Base-by-base conservation (phyloP, 2,888 invertebrate genomes). In the Leptopilina myrica region DNA sequence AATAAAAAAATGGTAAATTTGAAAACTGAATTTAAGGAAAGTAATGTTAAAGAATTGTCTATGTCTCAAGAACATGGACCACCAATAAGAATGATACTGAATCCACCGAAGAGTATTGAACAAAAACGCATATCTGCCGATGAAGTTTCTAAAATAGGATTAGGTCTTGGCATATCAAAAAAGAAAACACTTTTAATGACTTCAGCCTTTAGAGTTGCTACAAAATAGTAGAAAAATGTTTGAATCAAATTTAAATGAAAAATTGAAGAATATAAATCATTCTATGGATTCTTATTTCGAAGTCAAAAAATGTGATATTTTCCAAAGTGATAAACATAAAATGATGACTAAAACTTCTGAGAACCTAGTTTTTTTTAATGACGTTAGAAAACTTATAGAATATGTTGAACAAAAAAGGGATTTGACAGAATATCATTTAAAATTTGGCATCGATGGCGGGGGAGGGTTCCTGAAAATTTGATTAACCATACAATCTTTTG, bases 181-280 rank as follows among this genome's bases (percentile, higher is more conserved):
- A 65, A 65, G 14, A 65, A 65, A 65, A 15, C 6, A 12, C 5
- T 15, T 26, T 1, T n/a, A n/a, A 65, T 65, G 65, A 26, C 40
- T 26, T 65, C 65, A n/a, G 65, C 65, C 65, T 65, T 65, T 3
- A 40, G 65, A 65, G 65, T 65, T 65, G 26, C 65, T 65, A 65
- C 65, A 12, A 65, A 65, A n/a, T 12, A 65, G 2, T 15, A 65
- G 65, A 65, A 65, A 65, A 65, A 65, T 65, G 65, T 65, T 65
- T 65, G 26, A 33, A 65, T 15, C 65, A 12, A 65, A 65, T 65
- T 65, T 65, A 0, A n/a, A 65, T 40, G 12, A 56, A 56, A 65
- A 65, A 5, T 12, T 65, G 11, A 65, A 65, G 12, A 33, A 65
- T 12, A 65, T 26, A 5, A 65, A 65, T 65, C 65, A 65, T 65